Evolutionary conservation across 2,888 invertebrate species (phyloP).

Genomic region (Aethes cnicana): DNA sequence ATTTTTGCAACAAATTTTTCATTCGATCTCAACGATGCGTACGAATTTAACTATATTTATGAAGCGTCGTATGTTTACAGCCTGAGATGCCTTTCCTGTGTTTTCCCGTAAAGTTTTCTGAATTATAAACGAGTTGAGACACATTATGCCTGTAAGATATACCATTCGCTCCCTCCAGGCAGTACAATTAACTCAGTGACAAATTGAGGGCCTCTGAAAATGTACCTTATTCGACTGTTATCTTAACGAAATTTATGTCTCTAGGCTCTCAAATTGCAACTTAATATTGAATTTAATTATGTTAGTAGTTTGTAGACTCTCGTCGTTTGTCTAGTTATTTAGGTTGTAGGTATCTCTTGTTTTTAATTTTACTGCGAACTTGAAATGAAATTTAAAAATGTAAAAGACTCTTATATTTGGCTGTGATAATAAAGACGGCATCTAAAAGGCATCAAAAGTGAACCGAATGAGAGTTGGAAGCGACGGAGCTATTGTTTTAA

Average conservation of each 20-base stretch:
- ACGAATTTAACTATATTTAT: too few relatives aligned
- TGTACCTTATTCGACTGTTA: slow-evolving; percentile 11
- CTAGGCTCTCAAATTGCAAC: slow-evolving; percentile 3
- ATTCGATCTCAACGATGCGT: too few relatives aligned
- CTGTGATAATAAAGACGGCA: slow-evolving; percentile 5
- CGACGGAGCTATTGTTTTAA: slow-evolving; percentile 36
- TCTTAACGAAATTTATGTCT: slow-evolving; percentile 4
- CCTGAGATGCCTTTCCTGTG: too few relatives aligned
- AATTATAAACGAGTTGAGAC: background rate
- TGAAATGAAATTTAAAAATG: too few relatives aligned
- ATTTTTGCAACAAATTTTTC: too few relatives aligned
- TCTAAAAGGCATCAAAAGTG: background rate
- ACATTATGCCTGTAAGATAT: background rate
- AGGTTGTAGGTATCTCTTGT: too few relatives aligned
- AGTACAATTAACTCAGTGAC: background rate
- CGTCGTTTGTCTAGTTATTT: too few relatives aligned
- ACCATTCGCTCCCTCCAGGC: background rate
- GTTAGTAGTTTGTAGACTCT: too few relatives aligned
- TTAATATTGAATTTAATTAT: too few relatives aligned
- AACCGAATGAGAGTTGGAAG: background rate
- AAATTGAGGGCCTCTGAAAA: slow-evolving; percentile 1
- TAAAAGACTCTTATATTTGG: too few relatives aligned
- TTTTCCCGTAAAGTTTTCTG: slow-evolving; percentile 1
- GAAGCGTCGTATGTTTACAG: too few relatives aligned
- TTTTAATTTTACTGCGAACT: too few relatives aligned